Conservation (phyloP, 2,113 vertebrate genomes). For the Epinephelus lanceolatus region DNA sequence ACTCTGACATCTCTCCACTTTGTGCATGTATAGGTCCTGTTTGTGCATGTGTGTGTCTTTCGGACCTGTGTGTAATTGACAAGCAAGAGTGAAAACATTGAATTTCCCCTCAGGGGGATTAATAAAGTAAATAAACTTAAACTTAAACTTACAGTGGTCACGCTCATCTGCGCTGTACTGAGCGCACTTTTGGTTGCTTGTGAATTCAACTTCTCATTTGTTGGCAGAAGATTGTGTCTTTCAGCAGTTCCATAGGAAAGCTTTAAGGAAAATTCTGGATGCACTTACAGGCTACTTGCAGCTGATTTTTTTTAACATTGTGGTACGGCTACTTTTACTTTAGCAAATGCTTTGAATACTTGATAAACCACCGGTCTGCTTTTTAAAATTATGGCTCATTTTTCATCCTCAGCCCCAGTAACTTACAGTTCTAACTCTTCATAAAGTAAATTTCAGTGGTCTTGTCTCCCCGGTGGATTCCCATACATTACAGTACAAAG, state of each 20-base stretch:
- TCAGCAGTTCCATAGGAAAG: background rate
- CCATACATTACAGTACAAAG: conserved; percentile 54
- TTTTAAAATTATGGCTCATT: conserved; percentile 24
- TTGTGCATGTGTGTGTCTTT: too few relatives aligned
- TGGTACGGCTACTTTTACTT: background rate
- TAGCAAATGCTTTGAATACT: conserved; percentile 16
- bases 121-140: too few relatives aligned
- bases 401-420: conserved; percentile 31
- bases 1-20: too few relatives aligned
- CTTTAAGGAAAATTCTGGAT: background rate
- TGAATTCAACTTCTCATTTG: conserved; percentile 4
- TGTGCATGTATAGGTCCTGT: too few relatives aligned
- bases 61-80: too few relatives aligned
- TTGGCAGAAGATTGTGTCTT: conserved; percentile 9
- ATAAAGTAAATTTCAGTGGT: conserved; percentile 43
- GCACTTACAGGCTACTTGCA: background rate
- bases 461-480: conserved; percentile 39
- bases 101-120: too few relatives aligned
- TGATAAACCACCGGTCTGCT: conserved; percentile 1
- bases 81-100: too few relatives aligned
- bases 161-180: too few relatives aligned
- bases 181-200: background rate
- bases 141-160: too few relatives aligned
- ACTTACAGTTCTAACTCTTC: conserved; percentile 8
- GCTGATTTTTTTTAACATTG: conserved; percentile 12